Evolutionary conservation across 2,113 vertebrate species (phyloP), one percentile per base, ranked within the genome.

Genomic region (Chunga burmeisteri): DNA sequence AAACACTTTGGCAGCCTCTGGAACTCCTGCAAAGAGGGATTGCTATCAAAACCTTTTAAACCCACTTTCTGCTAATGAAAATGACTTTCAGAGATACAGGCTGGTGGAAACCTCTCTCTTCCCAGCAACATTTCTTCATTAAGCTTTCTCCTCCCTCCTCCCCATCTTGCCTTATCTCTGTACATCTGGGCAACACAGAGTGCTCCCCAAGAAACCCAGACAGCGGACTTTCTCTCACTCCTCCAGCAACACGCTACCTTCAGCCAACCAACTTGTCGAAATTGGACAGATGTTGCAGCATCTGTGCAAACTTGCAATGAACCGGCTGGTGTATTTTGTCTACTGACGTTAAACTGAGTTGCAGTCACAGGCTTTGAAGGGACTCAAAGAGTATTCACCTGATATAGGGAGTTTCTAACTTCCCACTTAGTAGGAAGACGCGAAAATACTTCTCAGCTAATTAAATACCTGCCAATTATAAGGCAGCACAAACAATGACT

Each of bases 391-490:
- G 6, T 26, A 17, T 52, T 49, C 81, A 36, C 75, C 66, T 17
- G 2, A 70, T 3, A 55, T 3, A 55, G 80, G 91, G 75, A 95
- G 36, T 36, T 93, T 56, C 89, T 85, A 56, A 75, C 84, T 95
- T 95, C 59, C 59, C 63, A 68, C 85, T 90, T 85, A 42, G 52
- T 38, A 56, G 27, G 74, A 65, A 71, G 87, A 94, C 12, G 9
- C 1, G 21, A 88, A 91, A 81, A 73, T 75, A 79, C 78, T 75
- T 71, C 71, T 70, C 77, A 59, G 80, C 72, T 97, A 96, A 94
- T 96, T 95, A 96, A 96, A 95, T 78, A 92, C 73, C 67, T 96
- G 91, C 63, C 94, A 95, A 85, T 93, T 91, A 88, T 20, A 36
- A 67, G 62, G 63, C 73, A 82, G 84, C 46, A 56, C 56, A 52